These are phyloP conservation scores for Drosophila mercatorum DNA, from an alignment of 2,888 invertebrate genomes.

Conservation along the genomic window DNA sequence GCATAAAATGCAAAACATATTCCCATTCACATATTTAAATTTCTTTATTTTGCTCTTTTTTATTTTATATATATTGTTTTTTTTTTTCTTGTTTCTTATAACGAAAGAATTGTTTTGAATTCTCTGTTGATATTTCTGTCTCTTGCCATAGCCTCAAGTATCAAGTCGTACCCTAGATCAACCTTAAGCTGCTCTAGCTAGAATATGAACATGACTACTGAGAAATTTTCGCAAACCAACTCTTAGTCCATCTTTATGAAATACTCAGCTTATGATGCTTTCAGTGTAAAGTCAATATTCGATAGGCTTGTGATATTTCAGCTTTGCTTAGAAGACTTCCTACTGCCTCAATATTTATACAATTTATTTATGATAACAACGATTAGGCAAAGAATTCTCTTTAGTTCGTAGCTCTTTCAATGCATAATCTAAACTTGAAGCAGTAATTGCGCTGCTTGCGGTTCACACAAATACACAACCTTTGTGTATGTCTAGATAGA, in stretches of 20 bases:
- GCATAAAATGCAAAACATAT: slow-evolving; percentile 65
- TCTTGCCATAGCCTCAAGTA: neutral
- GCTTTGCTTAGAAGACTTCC: slow-evolving; percentile 19
- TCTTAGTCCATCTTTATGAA: neutral
- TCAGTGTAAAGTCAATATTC: neutral
- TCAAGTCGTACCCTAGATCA: neutral
- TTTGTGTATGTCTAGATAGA: no score
- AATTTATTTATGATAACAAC: slow-evolving; percentile 33
- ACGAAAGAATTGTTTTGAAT: slow-evolving; percentile 21
- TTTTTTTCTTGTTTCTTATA: slow-evolving; percentile 7
- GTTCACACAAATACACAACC: neutral
- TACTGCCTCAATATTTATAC: slow-evolving; percentile 22
- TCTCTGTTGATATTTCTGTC: neutral
- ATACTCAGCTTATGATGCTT: neutral
- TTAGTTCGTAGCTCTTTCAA: slow-evolving; percentile 28
- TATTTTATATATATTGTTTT: neutral
- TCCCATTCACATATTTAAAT: slow-evolving; percentile 52
- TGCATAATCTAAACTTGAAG: slow-evolving; percentile 11
- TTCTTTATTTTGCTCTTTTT: slow-evolving; percentile 4
- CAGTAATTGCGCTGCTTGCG: slow-evolving; percentile 2
- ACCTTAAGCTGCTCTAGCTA: neutral
- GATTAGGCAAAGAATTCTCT: slow-evolving; percentile 17
- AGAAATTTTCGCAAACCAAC: slow-evolving; percentile 9
- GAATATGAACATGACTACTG: no score
- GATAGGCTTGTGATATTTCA: slow-evolving; percentile 1